Conservation (phyloP, 2,113 vertebrate genomes). For the Casuarius casuarius region DNA sequence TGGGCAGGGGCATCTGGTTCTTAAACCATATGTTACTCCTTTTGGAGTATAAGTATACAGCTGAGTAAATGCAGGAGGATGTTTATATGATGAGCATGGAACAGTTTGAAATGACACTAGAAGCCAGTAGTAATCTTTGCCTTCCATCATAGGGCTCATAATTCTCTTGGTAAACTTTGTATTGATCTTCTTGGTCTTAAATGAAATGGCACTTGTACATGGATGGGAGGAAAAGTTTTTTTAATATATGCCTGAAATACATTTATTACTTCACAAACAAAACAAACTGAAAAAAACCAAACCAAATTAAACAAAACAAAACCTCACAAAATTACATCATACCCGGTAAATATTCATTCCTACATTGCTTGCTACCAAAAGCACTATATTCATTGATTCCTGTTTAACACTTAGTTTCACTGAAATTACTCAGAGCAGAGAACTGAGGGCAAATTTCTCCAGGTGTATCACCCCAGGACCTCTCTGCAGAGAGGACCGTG, state of each 20-base stretch:
- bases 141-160: background rate
- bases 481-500: background rate
- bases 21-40: constrained; percentile 56
- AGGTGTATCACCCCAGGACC: background rate
- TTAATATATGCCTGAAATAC: background rate
- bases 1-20: constrained; percentile 67
- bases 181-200: background rate
- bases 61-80: constrained; percentile 58
- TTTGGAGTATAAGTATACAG: constrained; percentile 46
- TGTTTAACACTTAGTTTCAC: background rate
- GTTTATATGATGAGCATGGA: constrained; percentile 47
- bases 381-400: background rate
- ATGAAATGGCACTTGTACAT: background rate
- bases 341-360: background rate
- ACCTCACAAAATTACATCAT: background rate
- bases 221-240: background rate
- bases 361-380: background rate
- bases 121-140: constrained; percentile 20
- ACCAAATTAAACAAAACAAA: background rate
- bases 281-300: background rate
- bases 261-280: background rate
- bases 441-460: background rate
- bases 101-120: constrained; percentile 36
- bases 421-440: background rate
- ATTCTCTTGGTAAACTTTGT: background rate